These are phyloP conservation scores for Zaprionus kolodkinae DNA, from an alignment of 1,140 invertebrate species.

Conservation along the genomic window DNA sequence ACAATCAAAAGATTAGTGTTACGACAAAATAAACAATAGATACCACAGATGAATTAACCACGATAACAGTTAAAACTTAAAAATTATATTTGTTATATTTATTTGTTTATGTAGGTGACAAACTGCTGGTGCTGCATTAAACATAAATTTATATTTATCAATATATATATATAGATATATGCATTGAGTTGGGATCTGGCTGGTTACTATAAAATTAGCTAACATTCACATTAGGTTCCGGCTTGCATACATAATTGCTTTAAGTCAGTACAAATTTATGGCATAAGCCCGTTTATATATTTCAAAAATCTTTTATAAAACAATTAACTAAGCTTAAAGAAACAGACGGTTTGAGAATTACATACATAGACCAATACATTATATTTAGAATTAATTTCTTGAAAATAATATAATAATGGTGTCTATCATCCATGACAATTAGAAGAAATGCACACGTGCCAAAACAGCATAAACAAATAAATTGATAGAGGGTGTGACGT, in stretches of 20 bases:
- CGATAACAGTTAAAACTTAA: too few species aligned
- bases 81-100: constrained; percentile 36
- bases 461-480: constrained; percentile 59
- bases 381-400: constrained; percentile 58
- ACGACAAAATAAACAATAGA: too few species aligned
- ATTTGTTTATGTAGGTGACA: constrained; percentile 36
- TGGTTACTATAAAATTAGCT: constrained; percentile 77
- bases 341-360: constrained; percentile 70
- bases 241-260: constrained; percentile 48
- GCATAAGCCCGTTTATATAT: constrained; percentile 46
- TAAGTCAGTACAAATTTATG: constrained; percentile 59
- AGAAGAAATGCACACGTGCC: constrained; percentile 52
- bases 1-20: too few species aligned
- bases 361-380: constrained; percentile 64
- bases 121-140: constrained; percentile 42
- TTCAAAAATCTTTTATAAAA: constrained; percentile 74
- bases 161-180: constrained; percentile 24
- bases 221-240: constrained; percentile 71
- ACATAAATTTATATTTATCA: constrained; percentile 35
- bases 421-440: constrained; percentile 31
- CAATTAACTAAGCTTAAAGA: constrained; percentile 80
- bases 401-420: constrained; percentile 44
- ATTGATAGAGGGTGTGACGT: constrained; percentile 21
- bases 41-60: too few species aligned
- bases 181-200: constrained; percentile 38